These are phyloP conservation scores for Camponotus vicinus DNA, from an alignment of 1,140 invertebrate species.

Conservation along the genomic window DNA sequence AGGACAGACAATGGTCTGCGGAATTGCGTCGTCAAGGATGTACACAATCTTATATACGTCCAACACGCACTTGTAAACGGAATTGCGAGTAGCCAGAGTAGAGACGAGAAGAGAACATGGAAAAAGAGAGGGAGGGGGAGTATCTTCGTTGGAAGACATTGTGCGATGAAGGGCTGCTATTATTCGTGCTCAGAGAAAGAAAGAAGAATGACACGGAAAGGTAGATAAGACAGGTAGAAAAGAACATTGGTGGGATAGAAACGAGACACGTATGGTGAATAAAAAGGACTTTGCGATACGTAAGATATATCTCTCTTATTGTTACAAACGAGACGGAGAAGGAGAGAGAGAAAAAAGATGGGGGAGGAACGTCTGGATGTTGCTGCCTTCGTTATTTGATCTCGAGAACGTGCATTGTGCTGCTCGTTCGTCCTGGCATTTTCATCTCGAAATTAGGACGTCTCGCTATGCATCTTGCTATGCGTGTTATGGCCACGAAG, in stretches of 20 bases:
- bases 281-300: slow-evolving; percentile 50
- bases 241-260: slow-evolving; percentile 25
- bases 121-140: background rate
- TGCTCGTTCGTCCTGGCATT: slow-evolving; percentile 8
- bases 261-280: slow-evolving; percentile 49
- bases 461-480: slow-evolving; percentile 24
- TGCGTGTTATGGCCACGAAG: background rate
- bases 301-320: slow-evolving; percentile 39
- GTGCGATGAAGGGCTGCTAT: slow-evolving; percentile 53
- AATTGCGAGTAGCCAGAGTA: slow-evolving; percentile 33
- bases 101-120: background rate
- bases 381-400: slow-evolving; percentile 53
- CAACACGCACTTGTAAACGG: slow-evolving; percentile 46
- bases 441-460: slow-evolving; percentile 45
- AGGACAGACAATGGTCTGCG: slow-evolving; percentile 65
- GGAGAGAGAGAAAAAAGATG: background rate
- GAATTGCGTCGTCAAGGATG: slow-evolving; percentile 46
- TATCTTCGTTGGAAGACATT: slow-evolving; percentile 37
- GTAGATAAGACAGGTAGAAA: slow-evolving; percentile 23
- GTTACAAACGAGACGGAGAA: slow-evolving; percentile 4
- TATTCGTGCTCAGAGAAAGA: slow-evolving; percentile 38
- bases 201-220: slow-evolving; percentile 40
- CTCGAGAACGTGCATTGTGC: slow-evolving; percentile 45
- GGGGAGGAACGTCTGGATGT: slow-evolving; percentile 13
- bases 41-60: slow-evolving; percentile 59